These are phyloP conservation scores for Ptychoptera albimana DNA, from an alignment of 2,888 invertebrate species.

Conservation along the genomic window DNA sequence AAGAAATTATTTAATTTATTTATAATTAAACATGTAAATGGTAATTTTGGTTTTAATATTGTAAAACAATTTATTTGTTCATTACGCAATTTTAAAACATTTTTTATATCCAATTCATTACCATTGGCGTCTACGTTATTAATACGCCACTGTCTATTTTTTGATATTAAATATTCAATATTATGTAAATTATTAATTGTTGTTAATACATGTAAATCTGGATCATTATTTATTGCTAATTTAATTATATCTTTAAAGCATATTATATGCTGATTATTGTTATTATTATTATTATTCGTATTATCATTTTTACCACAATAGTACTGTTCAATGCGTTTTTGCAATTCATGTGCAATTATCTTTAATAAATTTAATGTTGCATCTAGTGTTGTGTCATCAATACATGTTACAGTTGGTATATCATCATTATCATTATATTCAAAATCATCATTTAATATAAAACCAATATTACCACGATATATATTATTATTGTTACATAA, in stretches of 20 bases:
- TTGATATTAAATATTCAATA: slow-evolving; percentile 48
- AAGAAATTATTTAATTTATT: slow-evolving; percentile 27
- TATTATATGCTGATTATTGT: slow-evolving; percentile 32
- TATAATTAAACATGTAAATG: slow-evolving; percentile 22
- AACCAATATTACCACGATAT: slow-evolving; percentile 5
- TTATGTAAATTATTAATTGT: slow-evolving; percentile 42
- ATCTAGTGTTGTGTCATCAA: slow-evolving; percentile 42
- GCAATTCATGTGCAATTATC: slow-evolving; percentile 46
- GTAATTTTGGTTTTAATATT: slow-evolving; percentile 23
- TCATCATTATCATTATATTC: no score
- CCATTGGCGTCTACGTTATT: slow-evolving; percentile 35
- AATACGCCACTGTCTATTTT: slow-evolving; percentile 60
- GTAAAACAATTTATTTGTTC: slow-evolving; percentile 18
- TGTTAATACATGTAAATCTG: slow-evolving; percentile 28
- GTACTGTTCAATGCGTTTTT: slow-evolving; percentile 32
- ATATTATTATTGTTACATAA: slow-evolving; percentile 34
- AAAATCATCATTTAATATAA: no score
- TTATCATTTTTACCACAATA: slow-evolving; percentile 18
- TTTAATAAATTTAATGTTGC: slow-evolving; percentile 47
- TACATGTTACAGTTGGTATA: slow-evolving; percentile 45
- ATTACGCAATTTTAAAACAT: slow-evolving; percentile 27
- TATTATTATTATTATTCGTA: no score
- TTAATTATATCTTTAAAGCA: slow-evolving; percentile 46
- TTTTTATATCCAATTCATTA: slow-evolving; percentile 29
- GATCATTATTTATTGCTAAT: slow-evolving; percentile 32